Percentiles rank a stretch among this genome's conserved stretches.
Conservation (phyloP, 2,888 invertebrate genomes). For the Heliconius charithonia region DNA sequence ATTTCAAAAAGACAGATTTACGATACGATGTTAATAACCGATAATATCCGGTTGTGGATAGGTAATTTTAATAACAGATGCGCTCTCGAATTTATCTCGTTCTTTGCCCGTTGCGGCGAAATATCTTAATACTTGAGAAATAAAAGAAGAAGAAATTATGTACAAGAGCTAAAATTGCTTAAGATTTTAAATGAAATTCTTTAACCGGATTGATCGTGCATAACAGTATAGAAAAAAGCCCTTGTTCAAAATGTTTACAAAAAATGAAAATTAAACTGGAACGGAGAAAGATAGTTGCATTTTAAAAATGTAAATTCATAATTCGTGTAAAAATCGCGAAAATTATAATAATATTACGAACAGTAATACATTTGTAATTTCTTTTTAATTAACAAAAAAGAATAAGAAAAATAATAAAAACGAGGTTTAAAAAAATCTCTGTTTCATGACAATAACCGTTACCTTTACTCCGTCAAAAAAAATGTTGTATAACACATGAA, state of each 20-base stretch:
- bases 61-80: slow-evolving; percentile 30
- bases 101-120: slow-evolving; percentile 6
- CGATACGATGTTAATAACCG: slow-evolving; percentile 29
- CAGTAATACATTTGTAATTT: no score
- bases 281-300: no score
- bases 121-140: slow-evolving; percentile 13
- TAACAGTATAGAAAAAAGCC: no score
- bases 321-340: background rate
- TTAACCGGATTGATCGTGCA: no score
- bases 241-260: no score
- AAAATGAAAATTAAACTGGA: no score
- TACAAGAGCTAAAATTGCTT: background rate
- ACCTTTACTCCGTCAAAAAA: no score
- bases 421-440: background rate
- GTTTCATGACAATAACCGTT: no score
- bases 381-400: no score
- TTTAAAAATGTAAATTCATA: background rate
- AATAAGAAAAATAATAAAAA: background rate
- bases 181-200: background rate
- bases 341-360: background rate
- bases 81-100: slow-evolving; percentile 28
- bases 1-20: slow-evolving; percentile 28
- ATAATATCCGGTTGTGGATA: slow-evolving; percentile 31
- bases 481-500: no score
- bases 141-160: background rate